phyloP scores from a whole-genome alignment of 2,797 vertebrate genomes.

The Orientallactaga sibirica region DNA sequence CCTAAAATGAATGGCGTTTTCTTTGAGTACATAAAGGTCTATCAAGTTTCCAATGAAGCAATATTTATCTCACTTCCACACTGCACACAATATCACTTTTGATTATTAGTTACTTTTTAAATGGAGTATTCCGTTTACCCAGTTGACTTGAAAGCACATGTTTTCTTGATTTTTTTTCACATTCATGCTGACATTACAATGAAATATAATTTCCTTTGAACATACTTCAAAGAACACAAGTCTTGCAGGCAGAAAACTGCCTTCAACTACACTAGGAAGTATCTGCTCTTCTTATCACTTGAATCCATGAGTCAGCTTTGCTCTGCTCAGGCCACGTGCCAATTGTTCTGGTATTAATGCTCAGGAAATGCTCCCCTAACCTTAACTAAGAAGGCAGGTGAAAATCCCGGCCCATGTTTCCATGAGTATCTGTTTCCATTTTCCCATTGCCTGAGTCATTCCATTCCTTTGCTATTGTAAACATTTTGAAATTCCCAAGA shows the following conservation, averaged over 20 bases:
- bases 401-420: background rate
- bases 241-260: conserved; percentile 48
- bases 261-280: conserved; percentile 60
- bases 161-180: conserved; percentile 61
- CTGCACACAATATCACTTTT: conserved; percentile 32
- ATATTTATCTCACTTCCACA: conserved; percentile 46
- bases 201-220: conserved; percentile 77
- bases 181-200: conserved; percentile 72
- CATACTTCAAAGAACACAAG: conserved; percentile 62
- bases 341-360: background rate
- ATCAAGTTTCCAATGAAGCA: conserved; percentile 54
- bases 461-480: background rate
- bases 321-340: background rate
- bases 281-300: conserved; percentile 59
- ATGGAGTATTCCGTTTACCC: conserved; percentile 58
- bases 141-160: conserved; percentile 52
- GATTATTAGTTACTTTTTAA: conserved; percentile 59
- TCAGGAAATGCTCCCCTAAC: background rate
- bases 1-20: conserved; percentile 52
- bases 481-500: background rate
- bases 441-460: conserved; percentile 14
- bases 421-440: background rate
- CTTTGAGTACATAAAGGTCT: conserved; percentile 42
- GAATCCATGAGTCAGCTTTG: conserved; percentile 68
- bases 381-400: background rate